Evolutionary conservation across 2,113 vertebrate genomes (phyloP), one percentile per base, ranked within the genome.

Genomic region (Deroptyus accipitrinus): DNA sequence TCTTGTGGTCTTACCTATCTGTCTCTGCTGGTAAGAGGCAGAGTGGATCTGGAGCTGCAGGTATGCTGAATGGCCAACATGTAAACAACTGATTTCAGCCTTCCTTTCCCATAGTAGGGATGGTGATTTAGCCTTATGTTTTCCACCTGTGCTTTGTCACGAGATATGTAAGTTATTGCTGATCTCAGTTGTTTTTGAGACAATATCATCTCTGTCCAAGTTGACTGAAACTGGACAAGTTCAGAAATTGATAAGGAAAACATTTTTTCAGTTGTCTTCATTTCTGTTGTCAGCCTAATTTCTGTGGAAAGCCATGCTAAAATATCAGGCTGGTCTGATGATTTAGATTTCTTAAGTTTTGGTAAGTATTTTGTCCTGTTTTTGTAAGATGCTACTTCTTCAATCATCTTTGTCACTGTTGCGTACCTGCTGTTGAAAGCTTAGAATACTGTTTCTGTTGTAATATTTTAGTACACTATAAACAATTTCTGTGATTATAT

Each of bases 101-200:
- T 39, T 66, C 51, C 8, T 64, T 92, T 86, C 44, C 49, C 6
- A 9, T 37, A 13, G 11, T 7, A 51, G 41, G 22, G 44, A 14
- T 10, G 6, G 27, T 5, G 16, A 19, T 88, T 90, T 69, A 90
- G 30, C 10, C 20, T 12, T 17, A 13, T 41, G 27, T 24, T 92
- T 82, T 86, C 27, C 24, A 17, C 27, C 11, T 72, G 33, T 15
- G 7, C 18, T 90, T 79, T 68, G 10, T 69, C 13, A 67, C 1
- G 1, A 59, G 20, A 9, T 17, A 1, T n/a, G 0, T 11, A 42
- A 83, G 37, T 49, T 5, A 3, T 74, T 3, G 0, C 37, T 82
- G 17, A 20, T 79, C 51, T 59, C 6, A 1, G 22, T 41, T 89
- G 15, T 5, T 94, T 88, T 33, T 64, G 39, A 54, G 41, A 30